Conservation (phyloP, 2,113 vertebrate species). For the Gymnogyps californianus region DNA sequence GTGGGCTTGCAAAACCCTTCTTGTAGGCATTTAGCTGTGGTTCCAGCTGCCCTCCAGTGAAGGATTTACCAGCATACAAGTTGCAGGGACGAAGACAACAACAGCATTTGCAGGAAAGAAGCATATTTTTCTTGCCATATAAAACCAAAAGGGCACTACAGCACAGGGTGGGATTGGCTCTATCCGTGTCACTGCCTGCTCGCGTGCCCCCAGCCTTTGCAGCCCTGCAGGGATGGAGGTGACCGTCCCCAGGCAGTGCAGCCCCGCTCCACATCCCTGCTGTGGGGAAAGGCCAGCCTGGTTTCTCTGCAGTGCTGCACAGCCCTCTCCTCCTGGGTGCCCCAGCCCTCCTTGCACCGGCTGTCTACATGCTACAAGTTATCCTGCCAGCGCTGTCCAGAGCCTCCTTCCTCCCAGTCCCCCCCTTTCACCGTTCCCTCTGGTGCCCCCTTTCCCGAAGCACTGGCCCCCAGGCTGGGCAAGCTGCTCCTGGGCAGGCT, state of each 20-base stretch:
- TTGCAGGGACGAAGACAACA: background rate
- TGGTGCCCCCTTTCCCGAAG: accelerated
- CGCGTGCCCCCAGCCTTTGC: accelerated
- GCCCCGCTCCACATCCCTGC: background rate
- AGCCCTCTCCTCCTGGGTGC: background rate
- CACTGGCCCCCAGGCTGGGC: background rate
- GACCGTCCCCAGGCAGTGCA: accelerated
- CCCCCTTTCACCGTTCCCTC: accelerated
- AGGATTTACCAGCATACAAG: background rate
- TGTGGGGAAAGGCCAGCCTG: background rate
- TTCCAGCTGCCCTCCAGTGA: background rate
- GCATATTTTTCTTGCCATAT: background rate
- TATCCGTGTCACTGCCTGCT: background rate
- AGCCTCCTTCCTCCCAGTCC: background rate
- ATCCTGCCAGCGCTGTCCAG: background rate
- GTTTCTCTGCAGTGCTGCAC: background rate
- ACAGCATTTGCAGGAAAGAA: background rate
- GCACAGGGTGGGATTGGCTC: background rate
- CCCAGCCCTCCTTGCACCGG: background rate
- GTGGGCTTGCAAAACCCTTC: background rate
- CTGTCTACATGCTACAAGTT: background rate
- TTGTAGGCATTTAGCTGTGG: background rate
- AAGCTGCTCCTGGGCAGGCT: background rate
- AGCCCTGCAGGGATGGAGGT: background rate
- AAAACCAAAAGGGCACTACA: background rate